Percentiles rank a stretch among this genome's conserved stretches.
Evolutionary conservation across 2,797 vertebrate genomes (phyloP).

Genomic region (Sebastes diaconus): DNA sequence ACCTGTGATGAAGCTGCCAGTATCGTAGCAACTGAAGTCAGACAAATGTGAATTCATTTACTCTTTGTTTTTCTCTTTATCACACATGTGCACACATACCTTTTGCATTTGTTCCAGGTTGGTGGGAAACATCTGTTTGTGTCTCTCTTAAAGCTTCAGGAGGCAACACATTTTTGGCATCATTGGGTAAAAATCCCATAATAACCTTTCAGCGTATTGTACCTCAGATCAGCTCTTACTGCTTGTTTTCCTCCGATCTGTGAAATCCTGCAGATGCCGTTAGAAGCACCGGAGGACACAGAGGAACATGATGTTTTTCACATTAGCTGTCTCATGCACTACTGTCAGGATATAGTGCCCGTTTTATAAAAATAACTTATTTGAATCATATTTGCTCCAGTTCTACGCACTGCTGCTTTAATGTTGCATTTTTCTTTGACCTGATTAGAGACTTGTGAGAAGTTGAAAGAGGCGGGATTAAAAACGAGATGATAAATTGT

Average conservation of each 20-base stretch:
- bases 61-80: background rate
- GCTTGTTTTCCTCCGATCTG: too few relatives aligned
- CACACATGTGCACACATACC: background rate
- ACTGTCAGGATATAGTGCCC: too few relatives aligned
- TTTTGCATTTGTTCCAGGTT: background rate
- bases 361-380: too few relatives aligned
- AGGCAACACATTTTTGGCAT: too few relatives aligned
- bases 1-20: background rate
- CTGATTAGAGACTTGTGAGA: slow-evolving; percentile 8
- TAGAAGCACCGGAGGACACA: too few relatives aligned
- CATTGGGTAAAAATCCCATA: too few relatives aligned
- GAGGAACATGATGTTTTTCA: too few relatives aligned
- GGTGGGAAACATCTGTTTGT: background rate
- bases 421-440: background rate
- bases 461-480: background rate
- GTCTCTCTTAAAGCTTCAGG: background rate
- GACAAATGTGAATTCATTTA: background rate
- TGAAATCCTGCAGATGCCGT: too few relatives aligned
- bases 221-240: too few relatives aligned
- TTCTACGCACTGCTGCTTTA: background rate
- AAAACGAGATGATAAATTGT: background rate
- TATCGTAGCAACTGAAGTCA: background rate
- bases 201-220: too few relatives aligned
- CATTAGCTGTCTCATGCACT: too few relatives aligned
- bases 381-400: too few relatives aligned